These are phyloP conservation scores for Sapajus apella DNA, from an alignment of 2,113 vertebrate species.

Conservation along the genomic window DNA sequence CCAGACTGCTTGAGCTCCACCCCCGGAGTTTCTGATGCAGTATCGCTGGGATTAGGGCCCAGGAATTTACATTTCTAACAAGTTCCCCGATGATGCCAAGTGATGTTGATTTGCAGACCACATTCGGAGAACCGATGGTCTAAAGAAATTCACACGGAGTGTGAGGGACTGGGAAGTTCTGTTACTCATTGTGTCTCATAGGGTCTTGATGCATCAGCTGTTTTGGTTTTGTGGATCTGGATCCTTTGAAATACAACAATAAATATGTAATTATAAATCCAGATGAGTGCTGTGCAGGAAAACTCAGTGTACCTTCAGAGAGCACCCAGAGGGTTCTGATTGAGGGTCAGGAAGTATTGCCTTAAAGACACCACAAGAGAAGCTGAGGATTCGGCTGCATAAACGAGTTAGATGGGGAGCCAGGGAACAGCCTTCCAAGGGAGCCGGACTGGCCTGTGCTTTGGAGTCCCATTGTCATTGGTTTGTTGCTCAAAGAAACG, in stretches of 20 bases:
- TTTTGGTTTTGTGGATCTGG: background rate
- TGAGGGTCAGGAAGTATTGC: background rate
- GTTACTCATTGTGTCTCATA: background rate
- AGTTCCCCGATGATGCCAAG: background rate
- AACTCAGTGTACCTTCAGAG: background rate
- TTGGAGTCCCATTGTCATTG: background rate
- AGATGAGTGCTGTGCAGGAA: background rate
- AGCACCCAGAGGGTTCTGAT: fast-evolving
- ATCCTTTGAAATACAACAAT: background rate
- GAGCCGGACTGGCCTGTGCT: background rate
- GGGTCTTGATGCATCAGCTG: background rate
- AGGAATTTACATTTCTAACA: background rate
- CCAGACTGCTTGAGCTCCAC: background rate
- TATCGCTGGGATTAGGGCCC: background rate
- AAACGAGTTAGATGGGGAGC: background rate
- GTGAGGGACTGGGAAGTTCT: background rate
- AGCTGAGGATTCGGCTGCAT: background rate
- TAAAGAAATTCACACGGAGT: background rate
- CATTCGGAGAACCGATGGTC: background rate
- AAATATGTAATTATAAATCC: background rate
- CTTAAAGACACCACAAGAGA: background rate
- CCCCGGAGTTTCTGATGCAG: background rate
- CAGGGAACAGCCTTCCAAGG: background rate
- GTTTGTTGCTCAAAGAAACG: background rate
- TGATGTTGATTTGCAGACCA: background rate